A percentile compares a stretch with the other conserved stretches of the same genome.
These are phyloP conservation scores for Ptychadena robeensis DNA, from an alignment of 2,797 vertebrate genomes.

Conservation along the genomic window DNA sequence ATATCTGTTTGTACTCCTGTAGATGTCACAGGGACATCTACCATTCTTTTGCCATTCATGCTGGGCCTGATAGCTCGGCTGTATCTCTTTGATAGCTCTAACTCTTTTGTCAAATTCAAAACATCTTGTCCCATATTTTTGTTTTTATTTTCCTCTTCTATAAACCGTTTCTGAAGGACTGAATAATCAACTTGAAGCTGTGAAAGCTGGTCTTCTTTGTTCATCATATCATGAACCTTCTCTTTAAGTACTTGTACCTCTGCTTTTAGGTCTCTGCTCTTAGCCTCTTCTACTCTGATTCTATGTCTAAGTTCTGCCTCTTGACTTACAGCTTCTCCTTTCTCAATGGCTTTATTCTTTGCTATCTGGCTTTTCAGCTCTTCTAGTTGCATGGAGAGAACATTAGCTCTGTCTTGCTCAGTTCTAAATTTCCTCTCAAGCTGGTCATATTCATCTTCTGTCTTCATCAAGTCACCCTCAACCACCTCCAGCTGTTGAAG, in stretches of 20 bases:
- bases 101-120: slow-evolving; percentile 81
- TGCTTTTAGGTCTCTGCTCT: slow-evolving; percentile 82
- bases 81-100: slow-evolving; percentile 89
- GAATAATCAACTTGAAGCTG: slow-evolving; percentile 91
- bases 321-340: slow-evolving; percentile 84
- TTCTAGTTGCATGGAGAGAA: slow-evolving; percentile 86
- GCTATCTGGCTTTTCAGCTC: slow-evolving; percentile 90
- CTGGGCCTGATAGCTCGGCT: slow-evolving; percentile 88
- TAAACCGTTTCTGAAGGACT: slow-evolving; percentile 85
- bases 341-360: slow-evolving; percentile 91
- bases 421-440: slow-evolving; percentile 91
- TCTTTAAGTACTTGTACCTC: slow-evolving; percentile 95
- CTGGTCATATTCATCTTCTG: slow-evolving; percentile 93
- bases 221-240: slow-evolving; percentile 96
- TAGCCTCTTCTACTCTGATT: slow-evolving; percentile 87
- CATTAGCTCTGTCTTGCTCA: slow-evolving; percentile 91
- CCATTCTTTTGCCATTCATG: slow-evolving; percentile 85
- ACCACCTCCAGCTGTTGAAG: slow-evolving; percentile 93
- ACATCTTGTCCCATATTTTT: slow-evolving; percentile 86
- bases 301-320: slow-evolving; percentile 87
- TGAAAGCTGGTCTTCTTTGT: slow-evolving; percentile 94
- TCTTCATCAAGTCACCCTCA: slow-evolving; percentile 95
- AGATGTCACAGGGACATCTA: slow-evolving; percentile 86
- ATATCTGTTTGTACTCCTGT: slow-evolving; percentile 89
- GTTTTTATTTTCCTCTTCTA: slow-evolving; percentile 88